Conservation (phyloP, 2,888 invertebrate genomes). For the Uropetala carovei region DNA sequence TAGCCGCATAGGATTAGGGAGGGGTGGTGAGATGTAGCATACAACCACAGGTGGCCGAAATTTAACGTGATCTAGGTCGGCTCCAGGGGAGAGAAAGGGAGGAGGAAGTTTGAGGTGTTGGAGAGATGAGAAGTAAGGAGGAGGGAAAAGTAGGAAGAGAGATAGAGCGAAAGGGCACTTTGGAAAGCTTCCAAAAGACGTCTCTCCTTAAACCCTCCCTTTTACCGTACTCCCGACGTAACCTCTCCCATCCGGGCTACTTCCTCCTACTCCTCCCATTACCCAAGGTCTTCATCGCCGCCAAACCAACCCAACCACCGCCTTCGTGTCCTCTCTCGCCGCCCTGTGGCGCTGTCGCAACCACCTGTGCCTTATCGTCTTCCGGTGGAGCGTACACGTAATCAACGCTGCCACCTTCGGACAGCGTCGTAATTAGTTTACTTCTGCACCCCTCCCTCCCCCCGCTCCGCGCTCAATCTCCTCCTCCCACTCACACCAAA, state of each 20-base stretch:
- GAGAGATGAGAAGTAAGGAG: neutral
- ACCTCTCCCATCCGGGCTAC: neutral
- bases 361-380: slow-evolving; percentile 49
- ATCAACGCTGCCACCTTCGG: slow-evolving; percentile 43
- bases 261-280: neutral
- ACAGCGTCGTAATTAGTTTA: slow-evolving; percentile 39
- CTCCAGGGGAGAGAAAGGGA: neutral
- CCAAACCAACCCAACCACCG: slow-evolving; percentile 1
- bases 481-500: neutral
- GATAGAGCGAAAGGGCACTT: neutral
- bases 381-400: slow-evolving; percentile 5
- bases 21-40: slow-evolving; percentile 34
- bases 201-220: neutral
- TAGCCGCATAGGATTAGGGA: slow-evolving; percentile 23
- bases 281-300: neutral
- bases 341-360: slow-evolving; percentile 25
- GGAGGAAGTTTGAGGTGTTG: neutral
- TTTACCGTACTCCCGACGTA: neutral
- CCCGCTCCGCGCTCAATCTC: neutral
- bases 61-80: slow-evolving; percentile 58
- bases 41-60: slow-evolving; percentile 62
- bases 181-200: slow-evolving; percentile 48
- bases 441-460: neutral
- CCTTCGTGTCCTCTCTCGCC: neutral
- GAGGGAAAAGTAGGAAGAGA: neutral